Evolutionary conservation across 2,888 invertebrate species (phyloP).

Genomic region (Actias luna): DNA sequence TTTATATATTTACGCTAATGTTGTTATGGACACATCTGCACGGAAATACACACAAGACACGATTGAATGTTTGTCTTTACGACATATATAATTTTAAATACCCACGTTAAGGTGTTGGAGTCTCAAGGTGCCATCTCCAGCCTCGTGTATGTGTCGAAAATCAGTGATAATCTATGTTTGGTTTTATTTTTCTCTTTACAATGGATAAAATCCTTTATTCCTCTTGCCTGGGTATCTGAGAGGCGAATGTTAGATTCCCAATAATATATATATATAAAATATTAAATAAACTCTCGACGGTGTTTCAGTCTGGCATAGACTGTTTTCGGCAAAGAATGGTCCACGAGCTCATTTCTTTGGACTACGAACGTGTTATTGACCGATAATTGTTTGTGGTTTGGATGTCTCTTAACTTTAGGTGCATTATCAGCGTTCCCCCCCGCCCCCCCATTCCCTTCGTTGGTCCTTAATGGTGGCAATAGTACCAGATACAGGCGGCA

Average conservation of each 20-base stretch:
- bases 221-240: no score
- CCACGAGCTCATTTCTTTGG: not conserved
- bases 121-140: not conserved
- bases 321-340: not conserved
- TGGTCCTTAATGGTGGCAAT: not conserved
- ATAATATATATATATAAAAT: no score
- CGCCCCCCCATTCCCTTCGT: no score
- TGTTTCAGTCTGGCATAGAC: not conserved
- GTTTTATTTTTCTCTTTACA: no score
- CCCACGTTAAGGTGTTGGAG: not conserved
- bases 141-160: no score
- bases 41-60: not conserved
- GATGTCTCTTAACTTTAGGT: not conserved
- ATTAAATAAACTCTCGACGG: no score
- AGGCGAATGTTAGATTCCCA: no score
- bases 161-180: no score
- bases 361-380: not conserved
- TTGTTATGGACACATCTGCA: not conserved
- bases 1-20: not conserved
- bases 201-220: no score
- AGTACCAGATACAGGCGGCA: slow-evolving; percentile 33
- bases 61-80: not conserved
- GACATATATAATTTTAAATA: no score
- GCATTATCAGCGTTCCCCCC: not conserved
- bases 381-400: not conserved